These are phyloP conservation scores for Dyspetes luteomarginatus DNA, from an alignment of 2,888 invertebrate species.

Conservation along the genomic window DNA sequence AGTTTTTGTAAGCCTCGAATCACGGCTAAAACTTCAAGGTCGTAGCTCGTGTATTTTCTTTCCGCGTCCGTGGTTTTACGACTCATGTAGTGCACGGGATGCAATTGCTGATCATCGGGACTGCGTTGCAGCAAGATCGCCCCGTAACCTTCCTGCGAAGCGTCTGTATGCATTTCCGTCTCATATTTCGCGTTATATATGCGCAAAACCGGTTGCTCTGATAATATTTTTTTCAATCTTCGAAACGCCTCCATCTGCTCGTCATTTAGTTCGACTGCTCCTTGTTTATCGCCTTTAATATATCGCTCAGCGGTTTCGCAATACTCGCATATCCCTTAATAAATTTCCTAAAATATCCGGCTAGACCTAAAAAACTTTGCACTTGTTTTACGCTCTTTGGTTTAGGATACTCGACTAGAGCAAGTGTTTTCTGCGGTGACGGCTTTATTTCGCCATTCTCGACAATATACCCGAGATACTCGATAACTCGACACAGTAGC, in stretches of 20 bases:
- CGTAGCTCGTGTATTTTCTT: slow-evolving; percentile 33
- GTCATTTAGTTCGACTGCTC: background rate
- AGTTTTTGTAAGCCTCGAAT: slow-evolving; percentile 20
- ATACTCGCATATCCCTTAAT: slow-evolving; percentile 60
- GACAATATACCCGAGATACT: slow-evolving; percentile 58
- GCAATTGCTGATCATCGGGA: slow-evolving; percentile 11
- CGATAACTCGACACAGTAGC: slow-evolving; percentile 36
- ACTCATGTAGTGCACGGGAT: slow-evolving; percentile 36
- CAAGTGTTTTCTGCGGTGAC: slow-evolving; percentile 52
- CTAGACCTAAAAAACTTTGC: slow-evolving; percentile 62
- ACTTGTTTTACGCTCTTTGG: slow-evolving; percentile 35
- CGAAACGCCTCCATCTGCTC: background rate
- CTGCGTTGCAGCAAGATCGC: slow-evolving; percentile 65
- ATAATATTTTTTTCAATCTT: background rate
- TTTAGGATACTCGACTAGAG: slow-evolving; percentile 56
- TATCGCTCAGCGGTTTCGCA: slow-evolving; percentile 69
- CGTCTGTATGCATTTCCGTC: slow-evolving; percentile 49
- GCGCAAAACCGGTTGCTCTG: slow-evolving; percentile 30
- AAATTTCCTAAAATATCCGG: slow-evolving; percentile 65
- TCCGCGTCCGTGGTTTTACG: slow-evolving; percentile 33
- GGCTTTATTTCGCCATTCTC: slow-evolving; percentile 43
- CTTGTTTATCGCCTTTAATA: slow-evolving; percentile 67
- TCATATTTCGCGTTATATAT: slow-evolving; percentile 50
- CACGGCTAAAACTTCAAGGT: slow-evolving; percentile 18
- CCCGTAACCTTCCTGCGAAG: slow-evolving; percentile 51